These are phyloP conservation scores for Drosophila robusta DNA, from an alignment of 2,888 invertebrate genomes.

Conservation along the genomic window DNA sequence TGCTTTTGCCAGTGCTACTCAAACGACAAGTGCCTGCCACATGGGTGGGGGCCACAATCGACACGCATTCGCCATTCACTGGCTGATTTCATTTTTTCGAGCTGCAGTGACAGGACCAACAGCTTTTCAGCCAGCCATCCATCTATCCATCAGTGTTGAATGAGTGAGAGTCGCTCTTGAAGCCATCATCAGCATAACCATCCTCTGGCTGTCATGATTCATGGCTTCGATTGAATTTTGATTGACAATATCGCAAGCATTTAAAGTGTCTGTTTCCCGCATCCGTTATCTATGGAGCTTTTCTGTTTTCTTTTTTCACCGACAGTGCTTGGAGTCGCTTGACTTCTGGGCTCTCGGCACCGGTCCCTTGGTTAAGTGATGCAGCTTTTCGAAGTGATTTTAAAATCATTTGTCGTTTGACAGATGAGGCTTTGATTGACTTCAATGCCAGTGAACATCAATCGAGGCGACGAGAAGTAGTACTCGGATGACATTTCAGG, in stretches of 20 bases:
- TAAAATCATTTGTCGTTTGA: constrained; percentile 82
- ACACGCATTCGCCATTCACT: constrained; percentile 58
- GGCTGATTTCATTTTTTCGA: constrained; percentile 63
- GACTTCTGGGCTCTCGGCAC: constrained; percentile 21
- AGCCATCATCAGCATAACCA: constrained; percentile 69
- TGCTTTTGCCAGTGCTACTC: constrained; percentile 55
- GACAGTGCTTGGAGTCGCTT: constrained; percentile 26
- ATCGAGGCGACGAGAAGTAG: neutral
- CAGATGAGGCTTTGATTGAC: constrained; percentile 83
- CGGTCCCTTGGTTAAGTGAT: constrained; percentile 35
- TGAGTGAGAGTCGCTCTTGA: constrained; percentile 58
- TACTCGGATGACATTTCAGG: neutral
- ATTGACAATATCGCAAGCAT: constrained; percentile 84
- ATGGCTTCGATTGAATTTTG: constrained; percentile 83
- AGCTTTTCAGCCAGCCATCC: constrained; percentile 42
- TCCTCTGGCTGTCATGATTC: constrained; percentile 68
- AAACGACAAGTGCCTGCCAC: constrained; percentile 45
- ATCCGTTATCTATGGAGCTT: constrained; percentile 51
- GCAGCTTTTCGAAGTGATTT: constrained; percentile 75
- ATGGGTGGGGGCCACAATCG: constrained; percentile 25
- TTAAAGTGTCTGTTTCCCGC: constrained; percentile 83
- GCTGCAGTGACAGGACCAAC: constrained; percentile 28
- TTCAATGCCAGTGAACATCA: constrained; percentile 60
- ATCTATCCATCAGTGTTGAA: constrained; percentile 55
- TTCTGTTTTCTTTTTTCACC: constrained; percentile 9